Conservation (phyloP, 2,888 invertebrate species). For the Erebia palarica region DNA sequence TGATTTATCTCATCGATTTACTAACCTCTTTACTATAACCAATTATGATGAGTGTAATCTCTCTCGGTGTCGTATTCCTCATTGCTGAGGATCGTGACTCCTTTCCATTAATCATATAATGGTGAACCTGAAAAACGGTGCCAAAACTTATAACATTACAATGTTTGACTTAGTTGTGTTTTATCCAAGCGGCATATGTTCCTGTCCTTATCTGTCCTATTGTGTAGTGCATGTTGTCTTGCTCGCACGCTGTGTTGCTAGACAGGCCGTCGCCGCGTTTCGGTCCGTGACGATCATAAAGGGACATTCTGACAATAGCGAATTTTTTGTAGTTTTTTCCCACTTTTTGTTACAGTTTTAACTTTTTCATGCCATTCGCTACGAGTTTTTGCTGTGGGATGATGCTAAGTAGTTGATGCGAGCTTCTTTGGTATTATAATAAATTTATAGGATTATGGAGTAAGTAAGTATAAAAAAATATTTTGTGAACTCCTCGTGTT, state of each 20-base stretch:
- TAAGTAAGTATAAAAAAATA: neutral
- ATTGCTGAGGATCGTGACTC: no score
- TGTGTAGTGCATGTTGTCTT: conserved; percentile 11
- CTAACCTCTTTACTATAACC: no score
- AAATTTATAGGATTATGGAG: neutral
- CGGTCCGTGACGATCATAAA: conserved; percentile 40
- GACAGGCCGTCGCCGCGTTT: conserved; percentile 53
- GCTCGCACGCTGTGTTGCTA: conserved; percentile 45
- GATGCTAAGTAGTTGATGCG: neutral
- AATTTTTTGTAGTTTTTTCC: conserved; percentile 14
- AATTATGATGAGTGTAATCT: no score
- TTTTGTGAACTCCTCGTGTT: neutral
- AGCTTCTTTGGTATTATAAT: neutral
- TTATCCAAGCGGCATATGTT: neutral
- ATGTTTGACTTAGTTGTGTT: neutral
- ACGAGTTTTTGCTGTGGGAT: conserved; percentile 9
- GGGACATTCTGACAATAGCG: conserved; percentile 18
- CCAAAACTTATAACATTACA: neutral
- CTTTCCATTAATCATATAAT: no score
- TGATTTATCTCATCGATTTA: no score
- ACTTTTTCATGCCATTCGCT: conserved; percentile 7
- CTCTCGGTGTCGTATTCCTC: no score
- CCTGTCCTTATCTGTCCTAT: neutral
- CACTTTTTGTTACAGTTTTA: conserved; percentile 12
- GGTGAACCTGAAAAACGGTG: neutral